These are phyloP conservation scores for Sapajus apella DNA, from an alignment of 2,113 vertebrate species.

Conservation along the genomic window DNA sequence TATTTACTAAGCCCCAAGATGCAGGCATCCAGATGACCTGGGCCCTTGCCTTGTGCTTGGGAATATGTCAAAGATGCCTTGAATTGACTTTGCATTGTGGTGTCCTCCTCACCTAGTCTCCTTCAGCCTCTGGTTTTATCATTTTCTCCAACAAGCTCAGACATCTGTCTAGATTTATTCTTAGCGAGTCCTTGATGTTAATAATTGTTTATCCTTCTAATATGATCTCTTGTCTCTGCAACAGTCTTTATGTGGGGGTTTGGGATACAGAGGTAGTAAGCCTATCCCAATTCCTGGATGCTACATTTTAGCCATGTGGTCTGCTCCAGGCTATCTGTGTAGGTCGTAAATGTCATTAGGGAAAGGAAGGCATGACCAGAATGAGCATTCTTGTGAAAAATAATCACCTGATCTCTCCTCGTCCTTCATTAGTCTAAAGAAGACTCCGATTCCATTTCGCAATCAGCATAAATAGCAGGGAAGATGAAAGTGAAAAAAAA, in stretches of 20 bases:
- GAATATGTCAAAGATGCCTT: background rate
- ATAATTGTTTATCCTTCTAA: background rate
- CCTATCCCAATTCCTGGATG: background rate
- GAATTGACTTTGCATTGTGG: background rate
- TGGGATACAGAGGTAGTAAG: background rate
- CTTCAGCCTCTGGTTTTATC: constrained; percentile 11
- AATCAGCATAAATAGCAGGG: constrained; percentile 16
- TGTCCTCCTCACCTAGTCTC: background rate
- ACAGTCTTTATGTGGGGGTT: background rate
- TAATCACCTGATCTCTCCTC: constrained; percentile 45
- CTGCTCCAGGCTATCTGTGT: background rate
- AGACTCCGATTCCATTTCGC: constrained; percentile 37
- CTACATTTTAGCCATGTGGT: background rate
- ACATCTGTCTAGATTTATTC: background rate
- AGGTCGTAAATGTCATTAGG: background rate
- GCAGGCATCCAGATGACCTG: background rate
- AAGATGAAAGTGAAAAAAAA: constrained; percentile 39
- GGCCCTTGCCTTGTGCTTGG: background rate
- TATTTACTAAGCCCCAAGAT: background rate
- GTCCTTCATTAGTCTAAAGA: constrained; percentile 2
- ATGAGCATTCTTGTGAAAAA: background rate
- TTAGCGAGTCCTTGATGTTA: background rate
- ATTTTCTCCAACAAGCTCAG: background rate
- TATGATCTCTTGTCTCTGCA: background rate
- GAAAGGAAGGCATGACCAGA: background rate